Evolutionary conservation across 2,797 vertebrate genomes (phyloP).

Genomic region (Nasua narica): DNA sequence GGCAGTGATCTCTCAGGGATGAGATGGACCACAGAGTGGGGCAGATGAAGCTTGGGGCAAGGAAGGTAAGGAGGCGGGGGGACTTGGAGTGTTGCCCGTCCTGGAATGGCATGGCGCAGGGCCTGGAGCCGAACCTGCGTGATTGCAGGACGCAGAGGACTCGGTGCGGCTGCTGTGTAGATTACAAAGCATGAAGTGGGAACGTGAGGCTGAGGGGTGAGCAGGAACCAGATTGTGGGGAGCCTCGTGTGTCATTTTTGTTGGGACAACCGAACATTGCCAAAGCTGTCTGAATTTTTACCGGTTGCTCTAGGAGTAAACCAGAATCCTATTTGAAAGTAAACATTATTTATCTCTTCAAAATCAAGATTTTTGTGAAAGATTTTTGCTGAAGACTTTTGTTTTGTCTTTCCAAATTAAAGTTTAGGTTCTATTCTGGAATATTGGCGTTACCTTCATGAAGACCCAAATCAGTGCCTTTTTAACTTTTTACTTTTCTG

Average conservation of each 20-base stretch:
- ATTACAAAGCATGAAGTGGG: neutral
- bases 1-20: neutral
- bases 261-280: neutral
- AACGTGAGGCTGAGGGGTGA: neutral
- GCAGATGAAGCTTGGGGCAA: neutral
- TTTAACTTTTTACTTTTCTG: neutral
- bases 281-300: neutral
- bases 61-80: neutral
- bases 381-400: neutral
- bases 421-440: neutral
- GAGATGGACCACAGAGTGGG: neutral
- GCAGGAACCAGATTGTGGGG: neutral
- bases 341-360: neutral
- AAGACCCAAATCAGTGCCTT: neutral
- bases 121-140: neutral
- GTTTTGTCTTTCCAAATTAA: neutral
- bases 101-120: neutral
- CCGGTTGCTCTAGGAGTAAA: neutral
- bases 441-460: neutral
- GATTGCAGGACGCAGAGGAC: neutral
- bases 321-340: neutral
- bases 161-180: rapidly evolving
- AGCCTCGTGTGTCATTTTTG: neutral
- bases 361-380: neutral
- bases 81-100: neutral